Evolutionary conservation across 2,888 invertebrate genomes (phyloP), one percentile per base, ranked within the genome.

Genomic region (Boloria euphrosyne): DNA sequence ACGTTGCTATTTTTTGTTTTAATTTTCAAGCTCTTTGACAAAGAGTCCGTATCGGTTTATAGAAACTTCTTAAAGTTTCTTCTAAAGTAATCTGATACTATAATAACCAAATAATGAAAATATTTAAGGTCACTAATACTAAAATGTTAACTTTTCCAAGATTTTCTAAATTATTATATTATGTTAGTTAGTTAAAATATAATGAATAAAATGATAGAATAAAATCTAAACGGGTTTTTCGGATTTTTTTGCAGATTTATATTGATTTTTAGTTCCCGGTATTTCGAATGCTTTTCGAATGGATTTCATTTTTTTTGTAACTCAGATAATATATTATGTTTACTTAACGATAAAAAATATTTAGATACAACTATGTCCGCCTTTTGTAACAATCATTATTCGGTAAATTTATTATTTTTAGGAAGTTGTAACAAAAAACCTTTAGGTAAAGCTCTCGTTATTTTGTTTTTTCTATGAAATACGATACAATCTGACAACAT

Each of bases 1-100:
- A 55, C 47, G 61, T 62, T 68, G 61, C 58, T 65, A 55, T 68
- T 38, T n/a, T 38, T 38, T 68, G 62, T 65, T 62, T 49, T 62
- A 57, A 53, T 52, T 62, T 65, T 62, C 44, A 50, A 44, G 18
- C 59, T 62, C 55, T 62, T 65, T 58, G 62, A 51, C 55, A 68
- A 65, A 68, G 65, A 52, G 14, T 6, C 1, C 31, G 58, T 16
- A 52, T 58, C 31, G 43, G 14, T 43, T 63, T 55, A 16, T 6
- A 18, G 0, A 47, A 51, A 58, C 46, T 64, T 58, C 16, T 46
- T 51, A 38, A 44, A 31, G 43, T 38, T 46, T 51, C n/a, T 31
- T 13, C 51, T 7, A 18, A 38, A 44, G 14, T 47, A 27, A 50
- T 16, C 22, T 22, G 43, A 44, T 44, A 61, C 13, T 27, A 27